These are phyloP conservation scores for Chrysochloris asiatica DNA, from an alignment of 2,113 vertebrate genomes.

Conservation along the genomic window DNA sequence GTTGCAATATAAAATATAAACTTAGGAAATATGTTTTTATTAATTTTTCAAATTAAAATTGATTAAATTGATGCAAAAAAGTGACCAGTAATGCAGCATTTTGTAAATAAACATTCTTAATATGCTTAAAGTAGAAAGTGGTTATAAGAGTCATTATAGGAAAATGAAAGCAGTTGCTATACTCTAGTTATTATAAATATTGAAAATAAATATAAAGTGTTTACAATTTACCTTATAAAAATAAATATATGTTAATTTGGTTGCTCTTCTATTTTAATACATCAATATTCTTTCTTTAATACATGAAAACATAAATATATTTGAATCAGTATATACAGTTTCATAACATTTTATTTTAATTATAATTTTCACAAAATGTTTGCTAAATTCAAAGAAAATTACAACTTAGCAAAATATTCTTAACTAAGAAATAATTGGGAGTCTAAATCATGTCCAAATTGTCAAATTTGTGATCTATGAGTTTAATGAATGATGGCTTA, in stretches of 20 bases:
- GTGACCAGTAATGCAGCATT: not conserved
- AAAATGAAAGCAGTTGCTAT: constrained; percentile 34
- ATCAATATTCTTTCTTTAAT: not conserved
- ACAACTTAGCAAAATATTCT: not conserved
- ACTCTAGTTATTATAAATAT: not conserved
- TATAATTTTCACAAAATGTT: not conserved
- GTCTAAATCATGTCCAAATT: not conserved
- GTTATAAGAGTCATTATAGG: not conserved
- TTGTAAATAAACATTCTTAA: not conserved
- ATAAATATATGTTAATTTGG: not conserved
- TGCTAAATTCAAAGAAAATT: not conserved
- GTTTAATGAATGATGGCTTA: constrained; percentile 42
- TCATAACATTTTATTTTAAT: constrained; percentile 14
- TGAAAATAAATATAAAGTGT: not conserved
- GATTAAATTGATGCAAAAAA: constrained; percentile 26
- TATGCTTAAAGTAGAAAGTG: not conserved
- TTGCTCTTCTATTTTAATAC: no score
- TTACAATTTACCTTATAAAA: not conserved
- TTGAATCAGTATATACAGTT: not conserved
- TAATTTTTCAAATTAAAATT: constrained; percentile 15
- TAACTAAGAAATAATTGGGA: not conserved
- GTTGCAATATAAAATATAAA: not conserved
- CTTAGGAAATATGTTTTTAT: not conserved
- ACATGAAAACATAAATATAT: not conserved
- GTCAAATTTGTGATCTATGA: not conserved